Conservation (phyloP, 2,797 vertebrate species). For the Silurus lanzhouensis region DNA sequence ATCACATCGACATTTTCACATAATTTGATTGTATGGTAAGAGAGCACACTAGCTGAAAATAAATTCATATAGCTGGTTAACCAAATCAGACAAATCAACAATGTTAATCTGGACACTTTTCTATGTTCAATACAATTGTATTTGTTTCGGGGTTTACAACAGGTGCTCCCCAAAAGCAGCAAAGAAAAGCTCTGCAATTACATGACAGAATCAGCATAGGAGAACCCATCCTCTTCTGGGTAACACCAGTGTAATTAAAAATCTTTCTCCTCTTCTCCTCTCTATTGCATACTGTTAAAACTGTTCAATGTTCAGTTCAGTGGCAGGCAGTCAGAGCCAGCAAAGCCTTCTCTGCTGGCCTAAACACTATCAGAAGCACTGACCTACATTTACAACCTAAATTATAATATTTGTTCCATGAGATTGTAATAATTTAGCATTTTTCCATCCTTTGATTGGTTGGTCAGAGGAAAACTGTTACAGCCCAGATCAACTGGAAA, state of each 20-base stretch:
- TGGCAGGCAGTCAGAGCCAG: no score
- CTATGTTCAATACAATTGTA: background rate
- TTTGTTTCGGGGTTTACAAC: background rate
- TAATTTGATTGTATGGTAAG: no score
- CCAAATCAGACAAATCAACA: background rate
- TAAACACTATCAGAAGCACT: no score
- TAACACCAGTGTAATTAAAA: background rate
- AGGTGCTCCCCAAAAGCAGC: background rate
- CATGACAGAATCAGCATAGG: background rate
- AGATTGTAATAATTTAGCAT: no score
- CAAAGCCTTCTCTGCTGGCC: no score
- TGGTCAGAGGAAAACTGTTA: no score
- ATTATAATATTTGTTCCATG: no score
- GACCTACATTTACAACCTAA: no score
- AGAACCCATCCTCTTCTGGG: background rate
- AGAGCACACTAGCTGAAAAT: background rate
- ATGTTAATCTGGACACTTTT: background rate
- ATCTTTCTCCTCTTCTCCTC: background rate
- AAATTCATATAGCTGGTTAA: background rate
- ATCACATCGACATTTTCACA: no score
- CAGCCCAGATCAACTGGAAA: no score
- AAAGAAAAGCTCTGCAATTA: background rate
- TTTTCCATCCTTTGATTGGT: no score
- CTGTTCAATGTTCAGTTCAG: no score
- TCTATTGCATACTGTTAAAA: background rate